Evolutionary conservation across 2,797 vertebrate species (phyloP).

Genomic region (Coranthus polyacanthus): DNA sequence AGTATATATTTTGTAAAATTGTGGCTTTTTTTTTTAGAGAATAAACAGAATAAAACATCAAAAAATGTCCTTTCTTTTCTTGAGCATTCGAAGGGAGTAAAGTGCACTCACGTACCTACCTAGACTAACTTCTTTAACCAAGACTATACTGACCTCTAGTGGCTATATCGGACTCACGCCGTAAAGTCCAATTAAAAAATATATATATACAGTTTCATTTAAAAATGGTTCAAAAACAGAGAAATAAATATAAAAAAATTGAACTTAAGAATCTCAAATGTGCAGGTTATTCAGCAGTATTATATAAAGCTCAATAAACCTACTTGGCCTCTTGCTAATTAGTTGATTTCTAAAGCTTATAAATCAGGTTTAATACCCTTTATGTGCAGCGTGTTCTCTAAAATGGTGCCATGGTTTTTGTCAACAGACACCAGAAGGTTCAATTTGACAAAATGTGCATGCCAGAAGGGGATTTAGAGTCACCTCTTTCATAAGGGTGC

Average conservation of each 20-base stretch:
- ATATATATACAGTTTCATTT: background rate
- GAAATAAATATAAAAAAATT: background rate
- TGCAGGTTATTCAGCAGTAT: background rate
- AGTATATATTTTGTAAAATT: slow-evolving; percentile 60
- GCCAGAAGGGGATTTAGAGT: slow-evolving; percentile 58
- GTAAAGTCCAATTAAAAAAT: background rate
- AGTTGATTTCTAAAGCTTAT: slow-evolving; percentile 12
- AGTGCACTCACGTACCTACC: no score
- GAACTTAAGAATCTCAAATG: background rate
- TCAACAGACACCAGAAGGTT: slow-evolving; percentile 32
- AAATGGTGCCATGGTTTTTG: slow-evolving; percentile 6
- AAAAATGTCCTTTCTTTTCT: background rate
- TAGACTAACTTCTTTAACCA: background rate
- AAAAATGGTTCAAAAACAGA: background rate
- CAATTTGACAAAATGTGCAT: slow-evolving; percentile 12
- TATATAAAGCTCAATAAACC: slow-evolving; percentile 1
- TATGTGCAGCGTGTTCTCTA: background rate
- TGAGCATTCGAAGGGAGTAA: background rate
- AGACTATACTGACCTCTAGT: slow-evolving; percentile 53
- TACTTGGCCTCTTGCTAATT: background rate
- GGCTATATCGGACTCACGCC: background rate
- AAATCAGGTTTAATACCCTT: slow-evolving; percentile 1
- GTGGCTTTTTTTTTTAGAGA: slow-evolving; percentile 34
- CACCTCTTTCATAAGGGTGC: slow-evolving; percentile 46
- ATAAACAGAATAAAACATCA: slow-evolving; percentile 46